Percentiles rank a stretch among this genome's conserved stretches.
These are phyloP conservation scores for Nyctibius bracteatus DNA, from an alignment of 2,113 vertebrate genomes.

Conservation along the genomic window DNA sequence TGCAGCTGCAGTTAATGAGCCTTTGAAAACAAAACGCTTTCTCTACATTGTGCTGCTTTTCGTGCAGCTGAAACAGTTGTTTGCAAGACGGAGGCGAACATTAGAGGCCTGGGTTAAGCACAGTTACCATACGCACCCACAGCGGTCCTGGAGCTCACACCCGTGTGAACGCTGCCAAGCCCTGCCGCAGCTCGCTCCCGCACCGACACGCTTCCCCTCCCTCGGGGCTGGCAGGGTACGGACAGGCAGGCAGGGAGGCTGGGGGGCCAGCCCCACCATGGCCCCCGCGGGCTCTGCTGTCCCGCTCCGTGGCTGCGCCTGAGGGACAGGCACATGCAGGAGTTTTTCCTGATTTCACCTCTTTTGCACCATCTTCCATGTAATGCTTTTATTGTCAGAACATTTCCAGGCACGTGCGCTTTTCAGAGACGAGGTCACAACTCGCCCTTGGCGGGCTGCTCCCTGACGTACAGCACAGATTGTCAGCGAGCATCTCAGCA, in stretches of 20 bases:
- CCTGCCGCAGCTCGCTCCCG: accelerated
- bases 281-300: not conserved
- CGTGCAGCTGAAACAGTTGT: not conserved
- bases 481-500: not conserved
- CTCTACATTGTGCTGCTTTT: not conserved
- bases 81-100: not conserved
- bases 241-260: not conserved
- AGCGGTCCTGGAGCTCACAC: not conserved
- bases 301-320: not conserved
- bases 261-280: accelerated
- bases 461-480: accelerated
- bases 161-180: accelerated
- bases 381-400: not conserved
- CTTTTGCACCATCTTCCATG: not conserved
- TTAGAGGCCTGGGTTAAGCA: not conserved
- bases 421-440: not conserved
- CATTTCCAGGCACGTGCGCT: accelerated
- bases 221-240: accelerated
- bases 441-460: not conserved
- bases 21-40: not conserved
- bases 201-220: accelerated
- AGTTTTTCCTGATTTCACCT: not conserved
- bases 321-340: accelerated
- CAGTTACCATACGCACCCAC: not conserved
- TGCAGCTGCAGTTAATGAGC: not conserved